Evolutionary conservation across 1,140 invertebrate species (phyloP).

Genomic region (Ostrea edulis): DNA sequence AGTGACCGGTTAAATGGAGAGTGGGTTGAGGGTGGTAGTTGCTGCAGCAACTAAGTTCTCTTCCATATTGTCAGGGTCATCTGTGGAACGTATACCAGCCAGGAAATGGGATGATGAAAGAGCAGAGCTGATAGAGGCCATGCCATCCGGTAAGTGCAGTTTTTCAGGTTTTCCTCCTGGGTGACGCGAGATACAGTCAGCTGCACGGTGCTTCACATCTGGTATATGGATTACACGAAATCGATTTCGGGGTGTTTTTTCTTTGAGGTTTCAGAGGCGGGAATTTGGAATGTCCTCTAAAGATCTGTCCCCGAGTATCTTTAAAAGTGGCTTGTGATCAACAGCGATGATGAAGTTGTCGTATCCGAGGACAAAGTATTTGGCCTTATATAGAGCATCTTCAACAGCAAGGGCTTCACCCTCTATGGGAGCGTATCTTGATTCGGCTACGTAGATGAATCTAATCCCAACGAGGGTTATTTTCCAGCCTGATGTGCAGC

Average conservation of each 20-base stretch:
- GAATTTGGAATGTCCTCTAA: conserved; percentile 58
- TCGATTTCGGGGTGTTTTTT: conserved; percentile 51
- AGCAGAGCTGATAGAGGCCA: neutral
- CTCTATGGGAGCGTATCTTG: conserved; percentile 63
- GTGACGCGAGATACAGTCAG: conserved; percentile 57
- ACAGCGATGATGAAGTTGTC: too few species aligned
- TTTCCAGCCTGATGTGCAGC: conserved; percentile 59
- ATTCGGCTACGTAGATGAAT: conserved; percentile 67
- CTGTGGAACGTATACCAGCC: neutral
- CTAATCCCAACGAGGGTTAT: conserved; percentile 64
- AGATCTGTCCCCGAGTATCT: conserved; percentile 55
- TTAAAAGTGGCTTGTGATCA: conserved; percentile 64
- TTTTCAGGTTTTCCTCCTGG: conserved; percentile 39
- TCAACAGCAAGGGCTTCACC: conserved; percentile 64
- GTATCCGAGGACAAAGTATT: conserved; percentile 61
- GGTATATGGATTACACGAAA: conserved; percentile 62
- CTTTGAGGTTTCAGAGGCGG: conserved; percentile 55
- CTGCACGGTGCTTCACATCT: conserved; percentile 51
- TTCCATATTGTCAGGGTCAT: neutral
- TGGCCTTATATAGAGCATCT: conserved; percentile 59
- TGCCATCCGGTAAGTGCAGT: conserved; percentile 46
- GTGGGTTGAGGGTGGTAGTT: neutral
- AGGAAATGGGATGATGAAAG: neutral
- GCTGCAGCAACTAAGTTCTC: neutral
- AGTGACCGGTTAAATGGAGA: conserved; percentile 47